Conservation (phyloP, 2,113 vertebrate genomes). For the Calcarius ornatus region DNA sequence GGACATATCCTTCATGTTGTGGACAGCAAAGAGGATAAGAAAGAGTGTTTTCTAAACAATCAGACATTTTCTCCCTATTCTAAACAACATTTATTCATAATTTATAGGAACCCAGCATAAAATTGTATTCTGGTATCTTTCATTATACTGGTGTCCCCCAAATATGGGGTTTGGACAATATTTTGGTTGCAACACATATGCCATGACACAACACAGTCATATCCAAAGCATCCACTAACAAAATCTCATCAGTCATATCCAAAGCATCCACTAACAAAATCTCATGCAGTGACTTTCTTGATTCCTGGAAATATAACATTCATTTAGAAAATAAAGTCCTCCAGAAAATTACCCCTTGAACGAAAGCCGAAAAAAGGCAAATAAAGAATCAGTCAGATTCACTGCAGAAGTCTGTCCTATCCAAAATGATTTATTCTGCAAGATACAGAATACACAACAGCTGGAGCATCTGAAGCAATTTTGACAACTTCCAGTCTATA, state of each 20-base stretch:
- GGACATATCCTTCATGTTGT: background rate
- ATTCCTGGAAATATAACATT: background rate
- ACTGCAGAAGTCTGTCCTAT: background rate
- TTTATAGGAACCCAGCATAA: background rate
- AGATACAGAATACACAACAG: background rate
- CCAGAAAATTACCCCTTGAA: background rate
- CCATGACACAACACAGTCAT: accelerated
- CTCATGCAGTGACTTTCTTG: background rate
- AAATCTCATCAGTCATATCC: background rate
- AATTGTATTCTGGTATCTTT: background rate
- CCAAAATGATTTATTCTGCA: background rate
- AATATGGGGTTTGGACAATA: background rate
- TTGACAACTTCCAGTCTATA: background rate
- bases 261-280: background rate
- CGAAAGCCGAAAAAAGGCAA: background rate
- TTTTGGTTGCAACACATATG: background rate
- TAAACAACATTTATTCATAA: background rate
- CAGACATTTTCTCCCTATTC: background rate
- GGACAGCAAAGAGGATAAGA: background rate
- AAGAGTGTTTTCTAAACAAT: background rate
- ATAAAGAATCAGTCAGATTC: background rate
- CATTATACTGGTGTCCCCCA: background rate
- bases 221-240: background rate
- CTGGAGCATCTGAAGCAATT: background rate
- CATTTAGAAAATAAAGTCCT: background rate